These are phyloP conservation scores for Podiceps cristatus DNA, from an alignment of 2,113 vertebrate genomes.

Conservation along the genomic window DNA sequence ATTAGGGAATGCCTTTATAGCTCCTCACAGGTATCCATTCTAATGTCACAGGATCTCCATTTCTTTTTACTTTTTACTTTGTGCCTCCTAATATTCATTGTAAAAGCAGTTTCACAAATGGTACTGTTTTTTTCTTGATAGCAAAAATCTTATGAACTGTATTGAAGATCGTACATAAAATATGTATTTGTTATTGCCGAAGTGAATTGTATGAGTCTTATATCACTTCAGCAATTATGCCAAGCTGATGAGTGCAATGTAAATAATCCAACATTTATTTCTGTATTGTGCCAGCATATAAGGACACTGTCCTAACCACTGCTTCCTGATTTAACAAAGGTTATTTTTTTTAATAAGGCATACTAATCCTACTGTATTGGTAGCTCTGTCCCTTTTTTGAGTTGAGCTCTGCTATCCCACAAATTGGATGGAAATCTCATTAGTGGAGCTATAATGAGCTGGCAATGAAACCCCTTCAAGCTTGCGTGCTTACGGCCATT, in stretches of 20 bases:
- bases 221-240: constrained; percentile 20
- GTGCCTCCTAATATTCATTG: not conserved
- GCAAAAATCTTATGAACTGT: not conserved
- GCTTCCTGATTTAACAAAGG: constrained; percentile 51
- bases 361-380: constrained; percentile 61
- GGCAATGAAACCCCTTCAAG: constrained; percentile 71
- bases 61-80: not conserved
- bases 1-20: not conserved
- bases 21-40: not conserved
- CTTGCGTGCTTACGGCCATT: constrained; percentile 55
- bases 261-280: constrained; percentile 54
- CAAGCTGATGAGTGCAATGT: constrained; percentile 27
- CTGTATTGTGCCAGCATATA: not conserved
- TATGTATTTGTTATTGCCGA: not conserved
- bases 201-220: constrained; percentile 25
- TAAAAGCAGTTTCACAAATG: not conserved
- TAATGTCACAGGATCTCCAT: not conserved
- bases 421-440: constrained; percentile 76
- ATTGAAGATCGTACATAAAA: not conserved
- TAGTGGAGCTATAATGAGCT: constrained; percentile 75
- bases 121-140: not conserved
- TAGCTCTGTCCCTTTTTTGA: constrained; percentile 53
- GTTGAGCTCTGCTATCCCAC: constrained; percentile 59
- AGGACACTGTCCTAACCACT: constrained; percentile 14
- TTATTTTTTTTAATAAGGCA: constrained; percentile 56